phyloP scores from a whole-genome alignment of 2,797 vertebrate genomes.

The Morus bassanus region DNA sequence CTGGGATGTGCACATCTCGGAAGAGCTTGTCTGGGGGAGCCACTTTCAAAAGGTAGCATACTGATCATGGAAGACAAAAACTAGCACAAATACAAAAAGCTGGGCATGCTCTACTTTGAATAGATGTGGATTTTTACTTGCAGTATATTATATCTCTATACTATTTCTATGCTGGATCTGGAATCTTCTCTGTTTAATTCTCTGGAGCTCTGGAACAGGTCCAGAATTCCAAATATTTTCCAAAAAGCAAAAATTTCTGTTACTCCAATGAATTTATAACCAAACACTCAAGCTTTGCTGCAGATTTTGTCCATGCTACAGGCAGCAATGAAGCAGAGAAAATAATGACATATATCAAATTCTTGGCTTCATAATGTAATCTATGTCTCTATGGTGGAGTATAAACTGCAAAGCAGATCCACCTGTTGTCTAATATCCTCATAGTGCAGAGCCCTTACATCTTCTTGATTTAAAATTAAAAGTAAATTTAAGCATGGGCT shows the following conservation, averaged over 20 bases:
- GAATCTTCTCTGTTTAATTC: not conserved
- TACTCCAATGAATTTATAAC: not conserved
- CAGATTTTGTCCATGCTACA: not conserved
- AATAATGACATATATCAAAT: not conserved
- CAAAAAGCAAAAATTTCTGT: not conserved
- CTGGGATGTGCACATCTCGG: not conserved
- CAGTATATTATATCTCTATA: not conserved
- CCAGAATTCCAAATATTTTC: not conserved
- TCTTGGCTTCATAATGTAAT: not conserved
- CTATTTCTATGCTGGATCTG: not conserved
- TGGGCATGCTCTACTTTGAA: not conserved
- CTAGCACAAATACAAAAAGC: not conserved
- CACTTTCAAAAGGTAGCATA: not conserved
- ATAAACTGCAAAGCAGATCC: not conserved
- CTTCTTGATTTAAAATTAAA: not conserved
- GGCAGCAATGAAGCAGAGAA: not conserved
- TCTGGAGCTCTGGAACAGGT: not conserved
- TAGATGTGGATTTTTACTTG: not conserved
- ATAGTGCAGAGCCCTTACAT: not conserved
- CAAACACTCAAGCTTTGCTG: not conserved
- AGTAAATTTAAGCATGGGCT: not conserved
- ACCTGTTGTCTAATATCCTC: not conserved
- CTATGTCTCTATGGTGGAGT: not conserved
- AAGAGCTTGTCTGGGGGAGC: not conserved
- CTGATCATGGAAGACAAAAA: not conserved